Percentiles rank a stretch among this genome's conserved stretches.
phyloP scores from a whole-genome alignment of 2,888 invertebrate genomes.

The Epinotia nisella region DNA sequence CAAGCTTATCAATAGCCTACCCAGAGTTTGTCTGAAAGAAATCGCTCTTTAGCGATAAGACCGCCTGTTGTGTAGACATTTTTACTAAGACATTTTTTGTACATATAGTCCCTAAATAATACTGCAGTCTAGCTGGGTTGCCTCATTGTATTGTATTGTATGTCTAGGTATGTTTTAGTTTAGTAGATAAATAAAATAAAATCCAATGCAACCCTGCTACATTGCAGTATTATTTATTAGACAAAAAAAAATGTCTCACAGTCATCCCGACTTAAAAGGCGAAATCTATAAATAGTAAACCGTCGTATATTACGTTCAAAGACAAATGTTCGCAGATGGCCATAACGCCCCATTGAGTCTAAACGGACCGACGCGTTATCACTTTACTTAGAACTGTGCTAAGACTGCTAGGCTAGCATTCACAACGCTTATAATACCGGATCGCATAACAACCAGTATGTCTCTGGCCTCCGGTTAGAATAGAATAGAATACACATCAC shows the following conservation, averaged over 20 bases:
- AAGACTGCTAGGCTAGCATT: not conserved
- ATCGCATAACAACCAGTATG: too few species aligned
- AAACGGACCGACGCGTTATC: slow-evolving; percentile 36
- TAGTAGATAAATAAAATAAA: not conserved
- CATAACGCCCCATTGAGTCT: slow-evolving; percentile 37
- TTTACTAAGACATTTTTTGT: too few species aligned
- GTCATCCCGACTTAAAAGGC: slow-evolving; percentile 20
- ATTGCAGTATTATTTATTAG: not conserved
- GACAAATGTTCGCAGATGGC: slow-evolving; percentile 37
- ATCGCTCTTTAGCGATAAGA: too few species aligned
- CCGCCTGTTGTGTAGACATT: too few species aligned
- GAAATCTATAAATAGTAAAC: slow-evolving; percentile 32
- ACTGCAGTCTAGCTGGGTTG: too few species aligned
- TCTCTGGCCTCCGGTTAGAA: too few species aligned
- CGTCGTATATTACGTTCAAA: slow-evolving; percentile 32
- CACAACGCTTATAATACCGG: not conserved
- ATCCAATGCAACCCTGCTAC: not conserved
- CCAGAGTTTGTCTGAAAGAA: too few species aligned
- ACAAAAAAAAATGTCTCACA: slow-evolving; percentile 4
- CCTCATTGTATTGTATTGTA: too few species aligned
- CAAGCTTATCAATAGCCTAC: too few species aligned
- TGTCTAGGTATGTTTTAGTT: not conserved
- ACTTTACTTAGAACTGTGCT: slow-evolving; percentile 33
- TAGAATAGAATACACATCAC: too few species aligned
- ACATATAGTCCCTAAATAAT: too few species aligned